Percentiles rank a stretch among this genome's conserved stretches.
These are phyloP conservation scores for Melieria picta DNA, from an alignment of 2,888 invertebrate genomes.

Conservation along the genomic window DNA sequence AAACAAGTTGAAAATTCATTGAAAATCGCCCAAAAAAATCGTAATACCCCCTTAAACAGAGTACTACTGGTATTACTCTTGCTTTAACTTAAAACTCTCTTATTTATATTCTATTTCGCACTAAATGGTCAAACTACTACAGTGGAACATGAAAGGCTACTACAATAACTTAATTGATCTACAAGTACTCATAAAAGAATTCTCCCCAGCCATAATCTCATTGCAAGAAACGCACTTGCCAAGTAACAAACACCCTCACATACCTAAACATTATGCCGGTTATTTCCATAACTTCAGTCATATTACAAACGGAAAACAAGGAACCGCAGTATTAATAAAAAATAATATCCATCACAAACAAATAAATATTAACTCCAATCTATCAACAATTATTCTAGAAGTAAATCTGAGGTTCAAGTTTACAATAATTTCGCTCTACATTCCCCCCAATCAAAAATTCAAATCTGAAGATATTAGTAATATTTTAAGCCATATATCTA, in stretches of 20 bases:
- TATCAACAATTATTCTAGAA: not conserved
- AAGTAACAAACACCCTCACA: not conserved
- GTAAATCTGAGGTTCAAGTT: not conserved
- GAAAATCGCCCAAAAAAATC: too few species aligned
- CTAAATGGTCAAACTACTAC: too few species aligned
- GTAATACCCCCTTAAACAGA: too few species aligned
- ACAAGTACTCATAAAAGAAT: not conserved
- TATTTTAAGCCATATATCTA: too few species aligned
- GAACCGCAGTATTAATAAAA: not conserved
- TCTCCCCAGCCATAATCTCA: not conserved
- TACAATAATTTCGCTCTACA: not conserved
- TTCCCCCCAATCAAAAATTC: too few species aligned
- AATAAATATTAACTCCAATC: not conserved
- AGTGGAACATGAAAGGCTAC: too few species aligned
- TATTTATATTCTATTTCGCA: not conserved
- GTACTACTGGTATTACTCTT: constrained; percentile 1
- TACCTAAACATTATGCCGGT: not conserved
- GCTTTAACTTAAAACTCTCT: not conserved
- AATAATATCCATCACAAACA: not conserved
- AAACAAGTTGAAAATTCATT: too few species aligned
- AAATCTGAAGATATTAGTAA: too few species aligned
- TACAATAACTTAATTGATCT: not conserved
- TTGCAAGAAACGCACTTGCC: not conserved
- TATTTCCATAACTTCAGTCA: not conserved
- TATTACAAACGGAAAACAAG: not conserved